Evolutionary conservation across 2,797 vertebrate species (phyloP).

Genomic region (Momotus momota): DNA sequence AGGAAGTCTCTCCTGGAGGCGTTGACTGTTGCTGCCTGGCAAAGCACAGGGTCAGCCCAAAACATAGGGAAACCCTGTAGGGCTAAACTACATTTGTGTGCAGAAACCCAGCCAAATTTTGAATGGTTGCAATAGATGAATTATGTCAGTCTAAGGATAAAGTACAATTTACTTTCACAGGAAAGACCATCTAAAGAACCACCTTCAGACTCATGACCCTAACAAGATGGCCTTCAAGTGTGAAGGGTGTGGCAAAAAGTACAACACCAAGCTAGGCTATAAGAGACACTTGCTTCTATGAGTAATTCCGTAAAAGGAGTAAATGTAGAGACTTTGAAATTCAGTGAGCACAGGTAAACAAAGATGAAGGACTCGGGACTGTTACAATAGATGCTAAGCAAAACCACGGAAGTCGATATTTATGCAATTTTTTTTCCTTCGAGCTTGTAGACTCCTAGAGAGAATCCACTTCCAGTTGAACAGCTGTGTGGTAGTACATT

Average conservation of each 20-base stretch:
- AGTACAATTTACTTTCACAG: constrained; percentile 73
- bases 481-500: not conserved
- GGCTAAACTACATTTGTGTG: not conserved
- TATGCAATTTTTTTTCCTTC: not conserved
- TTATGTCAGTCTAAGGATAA: not conserved
- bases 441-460: not conserved
- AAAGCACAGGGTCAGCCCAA: not conserved
- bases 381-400: not conserved
- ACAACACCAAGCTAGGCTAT: constrained; percentile 80
- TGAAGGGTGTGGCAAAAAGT: constrained; percentile 81
- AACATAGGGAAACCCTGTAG: not conserved
- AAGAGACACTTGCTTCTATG: constrained; percentile 74
- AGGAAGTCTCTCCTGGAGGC: not conserved
- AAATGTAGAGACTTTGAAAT: not conserved
- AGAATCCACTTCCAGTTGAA: not conserved
- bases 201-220: constrained; percentile 82
- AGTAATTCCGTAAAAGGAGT: not conserved
- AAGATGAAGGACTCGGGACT: not conserved
- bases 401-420: not conserved
- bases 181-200: constrained; percentile 82
- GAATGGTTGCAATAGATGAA: not conserved
- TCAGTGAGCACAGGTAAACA: not conserved
- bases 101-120: not conserved
- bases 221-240: constrained; percentile 80
- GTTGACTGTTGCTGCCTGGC: not conserved